A percentile compares a stretch with the other conserved stretches of the same genome.
Evolutionary conservation across 2,113 vertebrate species (phyloP).

Genomic region (Sitta europaea): DNA sequence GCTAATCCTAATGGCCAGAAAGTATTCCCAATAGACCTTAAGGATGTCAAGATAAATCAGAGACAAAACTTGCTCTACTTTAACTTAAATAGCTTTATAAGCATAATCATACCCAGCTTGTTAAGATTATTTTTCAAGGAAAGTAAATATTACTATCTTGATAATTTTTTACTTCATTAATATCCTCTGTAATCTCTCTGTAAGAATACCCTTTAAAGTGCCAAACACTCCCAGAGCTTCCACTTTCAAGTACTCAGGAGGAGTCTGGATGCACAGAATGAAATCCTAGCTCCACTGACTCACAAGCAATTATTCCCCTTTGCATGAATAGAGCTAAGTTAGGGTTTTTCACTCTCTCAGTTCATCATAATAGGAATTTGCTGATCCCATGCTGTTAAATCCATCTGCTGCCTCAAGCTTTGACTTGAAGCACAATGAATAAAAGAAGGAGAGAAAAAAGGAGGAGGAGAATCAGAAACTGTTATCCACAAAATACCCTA

Average conservation of each 20-base stretch:
- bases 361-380: constrained; percentile 46
- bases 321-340: constrained; percentile 29
- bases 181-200: background rate
- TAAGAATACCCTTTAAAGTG: background rate
- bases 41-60: background rate
- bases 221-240: background rate
- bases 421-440: background rate
- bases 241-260: constrained; percentile 5
- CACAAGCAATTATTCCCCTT: constrained; percentile 32
- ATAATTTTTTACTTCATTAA: background rate
- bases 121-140: background rate
- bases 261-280: background rate
- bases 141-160: background rate
- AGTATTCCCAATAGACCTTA: background rate
- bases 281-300: constrained; percentile 14
- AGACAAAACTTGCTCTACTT: background rate
- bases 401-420: constrained; percentile 40
- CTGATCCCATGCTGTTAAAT: constrained; percentile 48
- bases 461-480: background rate
- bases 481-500: background rate
- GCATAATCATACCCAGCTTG: background rate
- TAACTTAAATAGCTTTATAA: background rate
- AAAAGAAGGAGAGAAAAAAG: background rate
- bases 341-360: background rate
- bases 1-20: background rate